These are phyloP conservation scores for Meriones psammophilus DNA, from an alignment of 2,797 vertebrate species.

Conservation along the genomic window DNA sequence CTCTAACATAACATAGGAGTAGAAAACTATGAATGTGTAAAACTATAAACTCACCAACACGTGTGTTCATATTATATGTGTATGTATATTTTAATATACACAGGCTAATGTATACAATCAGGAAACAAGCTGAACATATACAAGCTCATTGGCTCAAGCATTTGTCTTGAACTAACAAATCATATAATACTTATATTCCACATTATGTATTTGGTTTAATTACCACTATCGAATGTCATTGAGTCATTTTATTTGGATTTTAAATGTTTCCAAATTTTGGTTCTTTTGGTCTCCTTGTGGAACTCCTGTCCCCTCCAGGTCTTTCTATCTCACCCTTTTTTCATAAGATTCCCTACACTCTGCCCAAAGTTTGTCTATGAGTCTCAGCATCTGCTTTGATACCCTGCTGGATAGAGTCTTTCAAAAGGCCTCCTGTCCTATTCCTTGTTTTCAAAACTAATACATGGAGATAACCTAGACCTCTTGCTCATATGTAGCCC, in stretches of 20 bases:
- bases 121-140: slow-evolving; percentile 14
- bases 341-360: too few relatives aligned
- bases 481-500: too few relatives aligned
- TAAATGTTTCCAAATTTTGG: neutral
- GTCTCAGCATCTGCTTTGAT: too few relatives aligned
- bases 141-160: neutral
- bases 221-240: slow-evolving; percentile 21
- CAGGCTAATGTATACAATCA: neutral
- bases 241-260: slow-evolving; percentile 48
- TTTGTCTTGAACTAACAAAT: slow-evolving; percentile 32
- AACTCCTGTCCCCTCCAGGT: too few relatives aligned
- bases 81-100: neutral
- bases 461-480: too few relatives aligned
- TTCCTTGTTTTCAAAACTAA: too few relatives aligned
- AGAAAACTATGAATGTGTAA: slow-evolving; percentile 1
- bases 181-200: neutral
- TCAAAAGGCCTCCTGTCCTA: too few relatives aligned
- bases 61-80: neutral
- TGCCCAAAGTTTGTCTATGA: too few relatives aligned
- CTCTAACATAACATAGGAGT: neutral
- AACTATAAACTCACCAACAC: neutral
- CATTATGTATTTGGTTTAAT: neutral
- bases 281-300: too few relatives aligned
- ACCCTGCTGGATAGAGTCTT: too few relatives aligned
- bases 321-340: too few relatives aligned